Conservation (phyloP, 2,888 invertebrate genomes). For the Hanleya hanleyi region DNA sequence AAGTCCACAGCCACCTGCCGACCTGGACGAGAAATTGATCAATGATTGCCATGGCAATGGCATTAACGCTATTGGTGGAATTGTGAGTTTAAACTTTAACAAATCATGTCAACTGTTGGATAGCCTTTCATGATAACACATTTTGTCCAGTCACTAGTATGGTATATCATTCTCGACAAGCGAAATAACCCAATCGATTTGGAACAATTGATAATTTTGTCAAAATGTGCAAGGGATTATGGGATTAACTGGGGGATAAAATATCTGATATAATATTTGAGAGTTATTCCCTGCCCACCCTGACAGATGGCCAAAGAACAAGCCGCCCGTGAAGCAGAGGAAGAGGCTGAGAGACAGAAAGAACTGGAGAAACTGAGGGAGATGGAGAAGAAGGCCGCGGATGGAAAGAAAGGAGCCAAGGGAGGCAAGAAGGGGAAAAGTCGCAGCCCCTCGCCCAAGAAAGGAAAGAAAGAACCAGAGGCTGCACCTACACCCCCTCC, state of each 20-base stretch:
- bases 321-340: conserved; percentile 67
- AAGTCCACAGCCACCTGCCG: conserved; percentile 60
- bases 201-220: no score
- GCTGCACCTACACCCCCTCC: conserved; percentile 33
- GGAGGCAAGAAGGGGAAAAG: conserved; percentile 58
- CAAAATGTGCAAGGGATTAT: no score
- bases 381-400: conserved; percentile 49
- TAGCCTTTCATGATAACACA: no score
- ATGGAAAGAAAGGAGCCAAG: conserved; percentile 49
- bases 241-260: neutral
- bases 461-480: conserved; percentile 57
- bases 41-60: conserved; percentile 63
- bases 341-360: conserved; percentile 63
- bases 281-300: neutral
- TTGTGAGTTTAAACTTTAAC: conserved; percentile 66
- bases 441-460: conserved; percentile 71
- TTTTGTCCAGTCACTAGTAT: no score
- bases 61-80: conserved; percentile 50
- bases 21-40: conserved; percentile 69
- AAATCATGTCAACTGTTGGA: no score
- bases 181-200: no score
- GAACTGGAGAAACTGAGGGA: conserved; percentile 62
- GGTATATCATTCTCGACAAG: no score
- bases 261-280: neutral
- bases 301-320: conserved; percentile 63